Percentiles rank a stretch among this genome's conserved stretches.
phyloP scores from a whole-genome alignment of 1,140 invertebrate species.

The Formica exsecta region DNA sequence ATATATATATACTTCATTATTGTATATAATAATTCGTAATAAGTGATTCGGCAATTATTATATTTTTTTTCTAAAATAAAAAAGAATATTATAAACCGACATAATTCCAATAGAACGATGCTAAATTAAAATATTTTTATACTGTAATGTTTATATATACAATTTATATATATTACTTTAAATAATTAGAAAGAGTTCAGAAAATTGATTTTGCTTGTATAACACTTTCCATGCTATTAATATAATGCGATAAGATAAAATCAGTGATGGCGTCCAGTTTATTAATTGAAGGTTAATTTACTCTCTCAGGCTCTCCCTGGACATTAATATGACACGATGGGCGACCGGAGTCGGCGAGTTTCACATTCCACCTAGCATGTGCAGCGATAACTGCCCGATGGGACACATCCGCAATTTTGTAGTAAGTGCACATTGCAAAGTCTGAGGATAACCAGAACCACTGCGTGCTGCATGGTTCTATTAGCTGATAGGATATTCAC shows the following conservation, averaged over 20 bases:
- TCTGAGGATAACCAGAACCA: constrained; percentile 37
- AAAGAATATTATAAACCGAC: background rate
- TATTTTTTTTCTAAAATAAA: background rate
- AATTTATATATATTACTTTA: too few relatives aligned
- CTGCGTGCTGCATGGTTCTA: constrained; percentile 15
- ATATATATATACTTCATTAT: background rate
- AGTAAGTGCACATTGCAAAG: constrained; percentile 79
- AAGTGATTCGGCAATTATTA: background rate
- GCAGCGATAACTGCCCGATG: constrained; percentile 89
- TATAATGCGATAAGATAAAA: background rate
- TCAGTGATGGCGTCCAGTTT: background rate
- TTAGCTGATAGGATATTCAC: constrained; percentile 18
- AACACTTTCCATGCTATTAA: background rate
- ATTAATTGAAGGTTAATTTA: constrained; percentile 40
- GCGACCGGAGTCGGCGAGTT: constrained; percentile 76
- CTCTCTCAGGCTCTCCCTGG: constrained; percentile 80
- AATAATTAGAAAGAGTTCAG: too few relatives aligned
- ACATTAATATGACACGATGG: constrained; percentile 85
- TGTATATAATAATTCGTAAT: background rate
- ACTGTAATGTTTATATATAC: too few relatives aligned
- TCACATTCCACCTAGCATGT: constrained; percentile 88
- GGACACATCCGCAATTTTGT: constrained; percentile 89
- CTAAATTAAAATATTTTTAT: too few relatives aligned
- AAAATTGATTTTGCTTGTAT: constrained; percentile 6
- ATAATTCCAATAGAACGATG: background rate